Percentiles rank a stretch among this genome's conserved stretches.
Conservation (phyloP, 2,113 vertebrate species). For the Gobio gobio region DNA sequence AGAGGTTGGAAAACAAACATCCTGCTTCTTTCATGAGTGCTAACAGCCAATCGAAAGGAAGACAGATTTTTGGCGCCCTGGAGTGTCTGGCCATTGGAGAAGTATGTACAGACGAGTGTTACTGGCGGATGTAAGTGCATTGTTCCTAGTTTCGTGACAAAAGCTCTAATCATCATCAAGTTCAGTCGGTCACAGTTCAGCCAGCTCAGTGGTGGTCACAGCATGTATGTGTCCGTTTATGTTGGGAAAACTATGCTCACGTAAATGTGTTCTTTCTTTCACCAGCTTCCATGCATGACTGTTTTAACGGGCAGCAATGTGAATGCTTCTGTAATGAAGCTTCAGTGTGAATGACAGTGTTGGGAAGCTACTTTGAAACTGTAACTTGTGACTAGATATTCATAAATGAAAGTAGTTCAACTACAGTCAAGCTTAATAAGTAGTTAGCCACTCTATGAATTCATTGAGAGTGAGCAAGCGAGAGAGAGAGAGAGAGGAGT, state of each 20-base stretch:
- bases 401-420: constrained; percentile 3
- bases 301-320: constrained; percentile 46
- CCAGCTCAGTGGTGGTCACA: constrained; percentile 30
- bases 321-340: constrained; percentile 44
- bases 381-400: background rate
- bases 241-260: constrained; percentile 15
- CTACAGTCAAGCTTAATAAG: background rate
- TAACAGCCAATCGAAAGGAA: constrained; percentile 42
- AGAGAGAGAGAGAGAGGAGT: too few relatives aligned
- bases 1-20: constrained; percentile 50
- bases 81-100: constrained; percentile 36
- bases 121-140: constrained; percentile 37
- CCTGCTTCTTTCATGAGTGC: constrained; percentile 25
- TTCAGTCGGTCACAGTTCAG: constrained; percentile 34
- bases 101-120: constrained; percentile 36
- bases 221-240: constrained; percentile 25
- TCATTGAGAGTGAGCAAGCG: too few relatives aligned
- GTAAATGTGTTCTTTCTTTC: constrained; percentile 45
- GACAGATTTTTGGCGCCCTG: constrained; percentile 47
- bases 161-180: constrained; percentile 40
- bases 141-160: constrained; percentile 34
- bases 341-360: background rate
- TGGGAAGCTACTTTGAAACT: background rate
- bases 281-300: constrained; percentile 39
- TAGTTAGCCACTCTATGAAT: background rate